Base-by-base conservation (phyloP, 1,140 invertebrate genomes). In the Ips nitidus region DNA sequence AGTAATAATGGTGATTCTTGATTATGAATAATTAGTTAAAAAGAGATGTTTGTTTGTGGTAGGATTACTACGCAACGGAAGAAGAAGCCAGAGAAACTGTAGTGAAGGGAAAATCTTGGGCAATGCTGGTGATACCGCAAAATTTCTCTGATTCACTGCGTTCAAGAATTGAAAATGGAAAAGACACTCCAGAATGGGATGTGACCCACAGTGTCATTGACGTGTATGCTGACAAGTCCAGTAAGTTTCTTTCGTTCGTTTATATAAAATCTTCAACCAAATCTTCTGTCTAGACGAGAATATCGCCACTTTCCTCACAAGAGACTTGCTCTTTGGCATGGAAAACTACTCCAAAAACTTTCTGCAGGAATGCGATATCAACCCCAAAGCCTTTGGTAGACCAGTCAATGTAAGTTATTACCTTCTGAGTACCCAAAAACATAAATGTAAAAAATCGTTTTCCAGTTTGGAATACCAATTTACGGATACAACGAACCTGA, bases 141-240 rank as follows among this genome's bases (percentile, higher is more conserved):
- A 95, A 95, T 76, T 98, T 95, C 75, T 93, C 94, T 0, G 87
- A 90, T 66, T 88, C 91, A 41, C 82, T 97, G 1, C 83, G 90
- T 0, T 87, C 88, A 2, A 85, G 93, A 72, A 85, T 93, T 72
- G 84, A 83, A 52, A 60, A 78, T 62, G 89, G 90, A 38, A 85
- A 85, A 62, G 83, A 87, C 59, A 87, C 89, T 1, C 88, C 91
- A 72, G 88, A 92, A 50, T 89, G 90, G 69, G 92, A 91, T n/a
- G 83, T 97, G 4, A 85, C 89, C 52, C 88, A 89, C 57, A 94
- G 93, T 58, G 90, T 93, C 76, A 88, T 97, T 43, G 83, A 89
- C 75, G 88, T 97, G 38, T 91, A 90, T 87, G 84, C 95, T 59
- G 95, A 98, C 80, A 94, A 94, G 89, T 96, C 94, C 42, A 94